phyloP scores from a whole-genome alignment of 2,113 vertebrate genomes.

The zebrafish (Danio rerio) region DNA sequence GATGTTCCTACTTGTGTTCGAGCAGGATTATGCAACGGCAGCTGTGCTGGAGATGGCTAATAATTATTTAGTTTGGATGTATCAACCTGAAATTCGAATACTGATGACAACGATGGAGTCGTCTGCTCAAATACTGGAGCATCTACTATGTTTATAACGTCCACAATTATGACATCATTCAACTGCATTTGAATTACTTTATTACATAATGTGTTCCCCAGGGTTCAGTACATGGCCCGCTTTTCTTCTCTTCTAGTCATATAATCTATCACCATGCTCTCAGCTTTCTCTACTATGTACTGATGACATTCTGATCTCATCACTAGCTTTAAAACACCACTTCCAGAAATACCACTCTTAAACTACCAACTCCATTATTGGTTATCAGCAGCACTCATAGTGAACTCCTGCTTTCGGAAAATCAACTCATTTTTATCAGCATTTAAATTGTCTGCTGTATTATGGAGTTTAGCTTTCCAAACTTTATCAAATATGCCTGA shows the following conservation, averaged over 20 bases:
- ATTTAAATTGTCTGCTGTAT: neutral
- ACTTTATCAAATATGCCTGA: too few species aligned
- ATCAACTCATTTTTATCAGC: neutral
- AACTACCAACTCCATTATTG: neutral
- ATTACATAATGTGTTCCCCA: neutral
- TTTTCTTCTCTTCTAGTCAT: neutral
- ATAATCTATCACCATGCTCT: neutral
- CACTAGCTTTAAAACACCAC: neutral
- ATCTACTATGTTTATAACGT: neutral
- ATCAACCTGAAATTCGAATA: neutral
- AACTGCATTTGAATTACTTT: neutral
- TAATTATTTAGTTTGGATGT: slow-evolving; percentile 51
- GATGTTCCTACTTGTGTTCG: slow-evolving; percentile 60
- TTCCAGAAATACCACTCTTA: neutral
- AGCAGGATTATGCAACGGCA: slow-evolving; percentile 53
- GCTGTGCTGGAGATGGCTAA: slow-evolving; percentile 66
- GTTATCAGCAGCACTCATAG: neutral
- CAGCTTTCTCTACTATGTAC: neutral
- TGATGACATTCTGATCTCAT: neutral
- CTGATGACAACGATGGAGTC: neutral
- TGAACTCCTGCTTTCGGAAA: neutral
- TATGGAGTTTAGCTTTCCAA: too few species aligned
- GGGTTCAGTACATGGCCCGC: neutral
- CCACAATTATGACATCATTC: neutral
- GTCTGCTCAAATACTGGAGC: too few species aligned